Conservation (phyloP, 1,140 invertebrate genomes). For the Drosophila repleta region DNA sequence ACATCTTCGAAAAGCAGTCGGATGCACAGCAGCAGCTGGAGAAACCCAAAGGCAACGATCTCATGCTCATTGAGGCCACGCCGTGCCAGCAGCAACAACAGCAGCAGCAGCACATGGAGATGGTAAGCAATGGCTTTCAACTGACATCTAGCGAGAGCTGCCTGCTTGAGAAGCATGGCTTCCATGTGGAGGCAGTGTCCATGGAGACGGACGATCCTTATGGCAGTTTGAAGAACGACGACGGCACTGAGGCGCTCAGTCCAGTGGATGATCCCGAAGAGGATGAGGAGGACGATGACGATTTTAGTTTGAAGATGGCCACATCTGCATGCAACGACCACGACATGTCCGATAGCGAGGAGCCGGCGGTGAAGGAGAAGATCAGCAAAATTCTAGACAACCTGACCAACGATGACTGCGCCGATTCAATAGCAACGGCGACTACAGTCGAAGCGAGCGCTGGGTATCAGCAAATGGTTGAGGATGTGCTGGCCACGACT, state of each 20-base stretch:
- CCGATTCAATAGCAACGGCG: slow-evolving; percentile 64
- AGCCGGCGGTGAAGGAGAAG: slow-evolving; percentile 80
- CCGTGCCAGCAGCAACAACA: slow-evolving; percentile 27
- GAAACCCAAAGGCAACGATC: slow-evolving; percentile 52
- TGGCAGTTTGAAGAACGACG: slow-evolving; percentile 13
- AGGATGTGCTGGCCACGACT: slow-evolving; percentile 68
- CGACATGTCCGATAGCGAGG: slow-evolving; percentile 78
- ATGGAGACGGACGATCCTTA: slow-evolving; percentile 61
- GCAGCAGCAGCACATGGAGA: slow-evolving; percentile 52
- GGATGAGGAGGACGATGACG: slow-evolving; percentile 78
- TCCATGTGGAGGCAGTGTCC: slow-evolving; percentile 37
- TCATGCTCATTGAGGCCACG: slow-evolving; percentile 50
- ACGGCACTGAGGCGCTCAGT: slow-evolving; percentile 1
- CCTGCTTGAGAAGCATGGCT: slow-evolving; percentile 60
- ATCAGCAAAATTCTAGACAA: slow-evolving; percentile 82
- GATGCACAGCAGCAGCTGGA: slow-evolving; percentile 27
- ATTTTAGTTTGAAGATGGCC: slow-evolving; percentile 76
- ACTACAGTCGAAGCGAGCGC: slow-evolving; percentile 62
- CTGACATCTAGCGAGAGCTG: slow-evolving; percentile 25
- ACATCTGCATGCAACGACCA: slow-evolving; percentile 68
- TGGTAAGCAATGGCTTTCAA: slow-evolving; percentile 43
- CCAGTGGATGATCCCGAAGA: slow-evolving; percentile 52
- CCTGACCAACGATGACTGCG: slow-evolving; percentile 79
- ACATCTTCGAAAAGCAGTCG: slow-evolving; percentile 56
- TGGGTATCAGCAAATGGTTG: slow-evolving; percentile 73